Evolutionary conservation across 2,797 vertebrate genomes (phyloP).

Genomic region (Gymnoscopelus microlampas): DNA sequence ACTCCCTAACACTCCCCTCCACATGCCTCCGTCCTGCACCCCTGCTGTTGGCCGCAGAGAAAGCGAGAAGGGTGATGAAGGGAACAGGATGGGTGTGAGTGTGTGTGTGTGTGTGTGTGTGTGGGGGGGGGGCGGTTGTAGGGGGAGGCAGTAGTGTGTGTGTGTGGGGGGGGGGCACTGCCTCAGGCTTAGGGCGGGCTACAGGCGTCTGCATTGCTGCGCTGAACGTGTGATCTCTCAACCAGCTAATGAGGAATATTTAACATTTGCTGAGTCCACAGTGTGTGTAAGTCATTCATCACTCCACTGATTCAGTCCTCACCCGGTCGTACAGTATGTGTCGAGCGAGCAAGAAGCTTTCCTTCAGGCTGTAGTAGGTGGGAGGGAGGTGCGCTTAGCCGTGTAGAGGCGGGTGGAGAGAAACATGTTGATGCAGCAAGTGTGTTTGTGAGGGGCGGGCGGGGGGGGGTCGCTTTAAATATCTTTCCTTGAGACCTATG

Average conservation of each 20-base stretch:
- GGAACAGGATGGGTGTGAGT: constrained; percentile 12
- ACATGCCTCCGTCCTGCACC: background rate
- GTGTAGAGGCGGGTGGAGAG: background rate
- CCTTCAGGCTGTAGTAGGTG: constrained; percentile 26
- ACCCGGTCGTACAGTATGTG: constrained; percentile 42
- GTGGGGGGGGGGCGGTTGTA: background rate
- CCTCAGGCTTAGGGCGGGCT: constrained; percentile 36
- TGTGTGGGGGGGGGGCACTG: constrained; percentile 13
- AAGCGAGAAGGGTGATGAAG: constrained; percentile 47
- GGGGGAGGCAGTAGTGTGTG: constrained; percentile 3
- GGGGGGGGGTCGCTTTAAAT: no score
- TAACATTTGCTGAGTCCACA: constrained; percentile 79
- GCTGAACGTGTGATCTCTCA: constrained; percentile 55
- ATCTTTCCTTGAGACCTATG: no score
- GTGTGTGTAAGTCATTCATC: constrained; percentile 73
- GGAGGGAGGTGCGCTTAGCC: constrained; percentile 25
- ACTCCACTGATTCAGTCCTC: constrained; percentile 59
- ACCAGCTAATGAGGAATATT: constrained; percentile 80
- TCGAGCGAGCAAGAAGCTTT: constrained; percentile 62
- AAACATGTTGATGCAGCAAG: constrained; percentile 10
- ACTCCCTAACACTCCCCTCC: no score
- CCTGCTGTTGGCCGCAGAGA: constrained; percentile 13
- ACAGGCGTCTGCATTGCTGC: constrained; percentile 29
- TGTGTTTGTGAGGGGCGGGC: background rate
- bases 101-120: constrained; percentile 9